phyloP scores from a whole-genome alignment of 2,113 vertebrate genomes.

The Etia nguti region DNA sequence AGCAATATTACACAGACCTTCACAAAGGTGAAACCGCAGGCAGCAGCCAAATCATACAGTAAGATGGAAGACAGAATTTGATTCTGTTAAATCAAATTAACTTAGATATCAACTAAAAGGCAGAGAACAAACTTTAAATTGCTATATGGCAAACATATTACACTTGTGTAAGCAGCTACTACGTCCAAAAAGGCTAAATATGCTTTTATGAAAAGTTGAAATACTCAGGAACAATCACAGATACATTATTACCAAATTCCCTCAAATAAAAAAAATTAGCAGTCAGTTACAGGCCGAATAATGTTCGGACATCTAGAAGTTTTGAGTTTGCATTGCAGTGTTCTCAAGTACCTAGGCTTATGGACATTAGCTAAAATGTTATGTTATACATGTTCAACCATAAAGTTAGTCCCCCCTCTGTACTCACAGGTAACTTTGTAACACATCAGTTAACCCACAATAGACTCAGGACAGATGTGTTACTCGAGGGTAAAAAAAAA shows the following conservation, averaged over 20 bases:
- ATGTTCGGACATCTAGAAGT: background rate
- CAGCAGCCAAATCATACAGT: background rate
- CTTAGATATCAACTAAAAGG: background rate
- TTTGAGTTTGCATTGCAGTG: background rate
- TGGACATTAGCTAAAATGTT: background rate
- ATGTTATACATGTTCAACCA: background rate
- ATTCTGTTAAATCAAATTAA: background rate
- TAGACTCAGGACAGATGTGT: background rate
- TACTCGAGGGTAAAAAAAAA: background rate
- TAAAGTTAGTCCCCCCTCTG: background rate
- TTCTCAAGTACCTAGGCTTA: background rate
- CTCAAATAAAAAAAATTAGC: background rate
- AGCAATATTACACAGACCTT: constrained; percentile 24
- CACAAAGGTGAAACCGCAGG: background rate
- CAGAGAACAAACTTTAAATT: background rate
- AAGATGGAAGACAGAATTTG: background rate
- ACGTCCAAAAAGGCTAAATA: background rate
- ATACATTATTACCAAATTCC: background rate
- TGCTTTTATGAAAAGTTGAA: background rate
- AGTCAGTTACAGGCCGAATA: background rate
- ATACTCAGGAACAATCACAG: background rate
- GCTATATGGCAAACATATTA: background rate
- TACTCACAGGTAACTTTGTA: background rate
- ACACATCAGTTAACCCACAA: background rate
- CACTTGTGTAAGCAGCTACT: background rate